These are phyloP conservation scores for Panopea generosa DNA, from an alignment of 2,888 invertebrate species.

Conservation along the genomic window DNA sequence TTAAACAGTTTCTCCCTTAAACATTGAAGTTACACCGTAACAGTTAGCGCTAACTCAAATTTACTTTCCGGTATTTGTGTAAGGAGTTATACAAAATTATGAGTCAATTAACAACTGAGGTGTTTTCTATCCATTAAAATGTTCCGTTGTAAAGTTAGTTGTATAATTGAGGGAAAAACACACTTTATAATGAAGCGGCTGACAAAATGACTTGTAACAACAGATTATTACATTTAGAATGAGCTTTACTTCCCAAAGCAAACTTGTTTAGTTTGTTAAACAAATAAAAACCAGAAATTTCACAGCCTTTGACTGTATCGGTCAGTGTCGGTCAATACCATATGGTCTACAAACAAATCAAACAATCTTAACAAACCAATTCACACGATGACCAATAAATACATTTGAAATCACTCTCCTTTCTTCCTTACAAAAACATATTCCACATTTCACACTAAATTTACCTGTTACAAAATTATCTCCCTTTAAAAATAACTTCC, in stretches of 20 bases:
- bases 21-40: too few species aligned
- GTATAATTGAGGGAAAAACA: too few species aligned
- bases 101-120: too few species aligned
- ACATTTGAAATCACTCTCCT: not conserved
- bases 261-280: slow-evolving; percentile 25
- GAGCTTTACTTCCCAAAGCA: slow-evolving; percentile 20
- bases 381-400: not conserved
- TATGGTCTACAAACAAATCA: not conserved
- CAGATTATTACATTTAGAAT: slow-evolving; percentile 46
- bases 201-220: slow-evolving; percentile 29
- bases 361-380: slow-evolving; percentile 6
- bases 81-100: too few species aligned
- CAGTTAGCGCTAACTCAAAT: too few species aligned
- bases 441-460: slow-evolving; percentile 3
- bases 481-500: slow-evolving; percentile 1
- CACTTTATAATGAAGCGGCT: not conserved
- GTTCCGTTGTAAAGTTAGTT: too few species aligned
- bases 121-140: too few species aligned
- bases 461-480: not conserved
- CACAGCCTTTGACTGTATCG: too few species aligned
- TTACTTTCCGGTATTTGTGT: too few species aligned
- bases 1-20: too few species aligned
- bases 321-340: too few species aligned
- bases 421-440: not conserved
- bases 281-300: slow-evolving; percentile 1